A percentile compares a stretch with the other conserved stretches of the same genome.
phyloP scores from a whole-genome alignment of 2,113 vertebrate genomes.

The Balaeniceps rex region DNA sequence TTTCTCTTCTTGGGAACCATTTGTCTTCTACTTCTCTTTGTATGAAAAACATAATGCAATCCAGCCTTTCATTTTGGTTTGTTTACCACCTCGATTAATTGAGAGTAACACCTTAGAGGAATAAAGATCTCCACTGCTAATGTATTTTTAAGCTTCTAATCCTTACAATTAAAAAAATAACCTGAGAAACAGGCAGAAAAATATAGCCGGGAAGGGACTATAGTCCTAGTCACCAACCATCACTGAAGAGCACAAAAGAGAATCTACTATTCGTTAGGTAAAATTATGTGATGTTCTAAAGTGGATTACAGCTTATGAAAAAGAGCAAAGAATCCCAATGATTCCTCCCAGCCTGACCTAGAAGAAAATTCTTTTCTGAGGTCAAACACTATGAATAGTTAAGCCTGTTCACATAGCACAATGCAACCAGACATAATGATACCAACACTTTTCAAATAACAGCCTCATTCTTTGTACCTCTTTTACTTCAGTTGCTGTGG shows the following conservation, averaged over 20 bases:
- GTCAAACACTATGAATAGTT: not conserved
- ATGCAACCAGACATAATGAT: not conserved
- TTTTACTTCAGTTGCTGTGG: not conserved
- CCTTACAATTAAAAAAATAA: not conserved
- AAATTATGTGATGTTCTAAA: not conserved
- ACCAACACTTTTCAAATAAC: not conserved
- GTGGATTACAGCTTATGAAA: not conserved
- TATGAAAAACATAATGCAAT: not conserved
- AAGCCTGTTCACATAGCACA: not conserved
- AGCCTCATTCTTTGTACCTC: not conserved
- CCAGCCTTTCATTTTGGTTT: not conserved
- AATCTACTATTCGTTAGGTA: not conserved
- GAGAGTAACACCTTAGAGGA: not conserved
- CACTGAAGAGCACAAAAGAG: not conserved
- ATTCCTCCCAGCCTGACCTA: not conserved
- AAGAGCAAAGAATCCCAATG: not conserved
- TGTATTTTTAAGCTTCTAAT: not conserved
- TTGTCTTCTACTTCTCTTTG: not conserved
- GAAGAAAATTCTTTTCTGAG: not conserved
- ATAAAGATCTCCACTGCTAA: not conserved
- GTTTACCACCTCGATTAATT: not conserved
- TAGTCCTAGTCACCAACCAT: not conserved
- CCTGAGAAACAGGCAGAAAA: not conserved
- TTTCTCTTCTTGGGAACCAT: not conserved
- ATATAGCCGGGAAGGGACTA: not conserved